Conservation (phyloP, 2,888 invertebrate species). For the Scaptomyza tumidula region DNA sequence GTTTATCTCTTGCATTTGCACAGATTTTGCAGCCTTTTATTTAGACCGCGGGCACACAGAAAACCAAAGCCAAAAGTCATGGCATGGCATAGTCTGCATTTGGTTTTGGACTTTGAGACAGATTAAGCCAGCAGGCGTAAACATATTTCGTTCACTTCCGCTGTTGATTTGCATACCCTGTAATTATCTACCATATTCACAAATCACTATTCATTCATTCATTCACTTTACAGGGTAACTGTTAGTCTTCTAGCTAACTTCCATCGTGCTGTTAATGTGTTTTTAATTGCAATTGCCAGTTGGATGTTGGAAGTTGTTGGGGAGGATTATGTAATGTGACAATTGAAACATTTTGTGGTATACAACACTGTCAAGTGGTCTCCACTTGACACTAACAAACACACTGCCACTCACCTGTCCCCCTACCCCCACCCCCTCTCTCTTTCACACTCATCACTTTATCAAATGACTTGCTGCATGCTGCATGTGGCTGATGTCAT, state of each 20-base stretch:
- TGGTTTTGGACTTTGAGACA: slow-evolving; percentile 3
- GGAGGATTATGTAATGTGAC: slow-evolving; percentile 51
- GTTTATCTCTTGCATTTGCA: slow-evolving; percentile 57
- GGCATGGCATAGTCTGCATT: slow-evolving; percentile 12
- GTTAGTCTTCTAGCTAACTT: not conserved
- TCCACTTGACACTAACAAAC: slow-evolving; percentile 45
- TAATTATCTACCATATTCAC: not conserved
- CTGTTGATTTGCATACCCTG: slow-evolving; percentile 13
- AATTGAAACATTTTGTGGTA: slow-evolving; percentile 42
- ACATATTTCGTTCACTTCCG: slow-evolving; percentile 51
- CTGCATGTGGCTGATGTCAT: slow-evolving; percentile 52
- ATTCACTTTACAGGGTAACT: slow-evolving; percentile 9
- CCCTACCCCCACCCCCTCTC: not conserved
- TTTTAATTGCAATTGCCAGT: slow-evolving; percentile 56
- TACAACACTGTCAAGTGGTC: slow-evolving; percentile 28
- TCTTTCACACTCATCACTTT: slow-evolving; percentile 11
- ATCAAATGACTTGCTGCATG: slow-evolving; percentile 38
- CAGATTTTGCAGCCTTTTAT: slow-evolving; percentile 59
- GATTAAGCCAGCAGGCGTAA: slow-evolving; percentile 25
- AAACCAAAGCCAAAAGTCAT: slow-evolving; percentile 13
- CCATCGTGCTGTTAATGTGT: slow-evolving; percentile 18
- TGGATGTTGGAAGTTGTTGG: slow-evolving; percentile 3
- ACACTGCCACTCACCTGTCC: slow-evolving; percentile 15
- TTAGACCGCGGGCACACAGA: slow-evolving; percentile 39
- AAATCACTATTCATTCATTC: too few relatives aligned